Evolutionary conservation across 2,797 vertebrate species (phyloP), one percentile per base, ranked within the genome.

Genomic region (Huso huso): DNA sequence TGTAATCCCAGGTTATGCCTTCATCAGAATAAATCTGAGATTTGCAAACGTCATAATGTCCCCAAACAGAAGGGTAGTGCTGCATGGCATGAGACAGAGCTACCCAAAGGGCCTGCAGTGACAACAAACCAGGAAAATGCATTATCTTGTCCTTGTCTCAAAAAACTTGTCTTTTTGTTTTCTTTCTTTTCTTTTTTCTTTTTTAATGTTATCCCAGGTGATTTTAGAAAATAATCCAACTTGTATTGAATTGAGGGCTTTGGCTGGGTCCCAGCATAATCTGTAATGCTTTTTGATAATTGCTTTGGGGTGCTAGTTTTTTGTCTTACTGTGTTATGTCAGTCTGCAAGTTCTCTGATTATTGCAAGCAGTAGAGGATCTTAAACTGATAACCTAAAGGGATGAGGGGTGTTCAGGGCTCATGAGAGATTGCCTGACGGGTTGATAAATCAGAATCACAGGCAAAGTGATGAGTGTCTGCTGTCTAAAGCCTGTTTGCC

Each of bases 41-140:
- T 82, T 98, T 98, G 73, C 97, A 99, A 69, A 98, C 90, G 0
- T 99, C 97, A 15, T 99, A 99, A 84, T 99, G 97, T 75, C 95
- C 95, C 94, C 95, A 97, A 2, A 93, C 91, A 0, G 95, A 89
- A 15, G 93, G 93, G 85, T 95, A 98, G 80, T 96, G 93, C 81
- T 96, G 94, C 84, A 94, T 86, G 78, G 89, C 80, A 0, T 91
- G 91, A 74, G 93, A 93, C 48, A 94, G 82, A 1, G 87, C 87
- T 73, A 91, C 90, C 93, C 94, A 94, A 75, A 94, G 86, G 79
- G 92, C 90, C 49, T 96, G 94, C 79, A 97, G 89, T 71, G 87
- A 87, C 83, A 98, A 78, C 67, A 93, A 90, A 73, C 94, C 84
- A 75, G 89, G 92, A 80, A 95, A 90, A 89, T 83, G 93, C 96